These are phyloP conservation scores for Apostichopus californicus DNA, from an alignment of 35 echinoderm and acorn worm species.

Conservation along the genomic window DNA sequence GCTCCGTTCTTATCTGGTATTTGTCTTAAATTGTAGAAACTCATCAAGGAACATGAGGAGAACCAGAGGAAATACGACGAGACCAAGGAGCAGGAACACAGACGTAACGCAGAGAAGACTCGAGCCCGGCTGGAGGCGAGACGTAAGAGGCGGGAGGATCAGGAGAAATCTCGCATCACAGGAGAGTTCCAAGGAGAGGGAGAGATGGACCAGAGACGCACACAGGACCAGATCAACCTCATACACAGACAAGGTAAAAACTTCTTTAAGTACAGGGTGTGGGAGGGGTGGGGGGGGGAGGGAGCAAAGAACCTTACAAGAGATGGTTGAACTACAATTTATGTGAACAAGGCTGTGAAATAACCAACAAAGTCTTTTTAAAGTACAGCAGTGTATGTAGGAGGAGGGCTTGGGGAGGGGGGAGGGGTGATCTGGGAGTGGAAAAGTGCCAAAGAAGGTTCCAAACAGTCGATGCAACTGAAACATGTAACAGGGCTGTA, in stretches of 20 bases:
- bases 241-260: slow-evolving; percentile 78
- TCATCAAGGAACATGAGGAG: slow-evolving; percentile 83
- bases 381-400: too few relatives aligned
- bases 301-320: neutral
- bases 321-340: neutral
- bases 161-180: slow-evolving; percentile 74
- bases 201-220: slow-evolving; percentile 76
- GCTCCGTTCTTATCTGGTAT: neutral
- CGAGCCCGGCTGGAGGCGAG: slow-evolving; percentile 79
- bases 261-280: neutral
- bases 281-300: neutral
- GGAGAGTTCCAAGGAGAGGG: slow-evolving; percentile 52
- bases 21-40: slow-evolving; percentile 56
- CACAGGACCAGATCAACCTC: slow-evolving; percentile 86
- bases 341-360: neutral
- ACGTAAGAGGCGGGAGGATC: slow-evolving; percentile 67
- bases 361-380: neutral
- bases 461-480: too few relatives aligned
- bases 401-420: too few relatives aligned
- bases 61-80: slow-evolving; percentile 75
- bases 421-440: too few relatives aligned
- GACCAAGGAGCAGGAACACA: slow-evolving; percentile 64
- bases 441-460: too few relatives aligned
- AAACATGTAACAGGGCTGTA: too few relatives aligned
- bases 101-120: slow-evolving; percentile 68